Conservation (phyloP, 2,888 invertebrate species). For the Coremacera marginata region DNA sequence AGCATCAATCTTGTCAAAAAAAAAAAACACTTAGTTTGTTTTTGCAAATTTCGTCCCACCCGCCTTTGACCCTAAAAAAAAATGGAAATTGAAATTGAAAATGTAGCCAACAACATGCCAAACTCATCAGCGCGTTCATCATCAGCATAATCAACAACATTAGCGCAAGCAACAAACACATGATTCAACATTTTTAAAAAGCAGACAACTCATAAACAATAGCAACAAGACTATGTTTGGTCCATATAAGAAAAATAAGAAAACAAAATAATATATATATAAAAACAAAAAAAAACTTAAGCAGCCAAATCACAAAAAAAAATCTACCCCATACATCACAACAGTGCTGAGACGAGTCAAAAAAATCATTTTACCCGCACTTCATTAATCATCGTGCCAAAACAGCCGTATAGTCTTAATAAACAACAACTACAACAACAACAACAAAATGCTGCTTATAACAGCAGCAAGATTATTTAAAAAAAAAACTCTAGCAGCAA, state of each 20-base stretch:
- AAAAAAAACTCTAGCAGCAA: neutral
- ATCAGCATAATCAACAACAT: conserved; percentile 18
- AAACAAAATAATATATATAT: conserved; percentile 24
- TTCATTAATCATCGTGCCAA: conserved; percentile 69
- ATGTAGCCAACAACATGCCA: conserved; percentile 31
- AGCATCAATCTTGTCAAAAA: neutral
- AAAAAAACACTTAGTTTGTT: neutral
- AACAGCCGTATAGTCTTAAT: conserved; percentile 54
- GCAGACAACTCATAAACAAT: conserved; percentile 28
- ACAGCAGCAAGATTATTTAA: too few relatives aligned
- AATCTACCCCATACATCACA: neutral
- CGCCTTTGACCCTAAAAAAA: conserved; percentile 28
- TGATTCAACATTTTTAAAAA: conserved; percentile 35
- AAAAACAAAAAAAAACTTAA: conserved; percentile 27
- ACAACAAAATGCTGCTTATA: neutral
- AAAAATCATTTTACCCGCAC: conserved; percentile 61
- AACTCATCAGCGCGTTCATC: conserved; percentile 28
- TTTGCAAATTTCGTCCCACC: neutral
- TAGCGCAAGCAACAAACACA: conserved; percentile 30
- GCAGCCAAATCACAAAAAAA: conserved; percentile 20
- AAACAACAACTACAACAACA: conserved; percentile 21
- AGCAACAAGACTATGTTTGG: conserved; percentile 1
- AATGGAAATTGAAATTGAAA: conserved; percentile 34
- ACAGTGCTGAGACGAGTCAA: conserved; percentile 5
- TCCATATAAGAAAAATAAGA: conserved; percentile 19